A percentile compares a stretch with the other conserved stretches of the same genome.
Evolutionary conservation across 2,797 vertebrate genomes (phyloP).

Genomic region (Crocidura indochinensis): DNA sequence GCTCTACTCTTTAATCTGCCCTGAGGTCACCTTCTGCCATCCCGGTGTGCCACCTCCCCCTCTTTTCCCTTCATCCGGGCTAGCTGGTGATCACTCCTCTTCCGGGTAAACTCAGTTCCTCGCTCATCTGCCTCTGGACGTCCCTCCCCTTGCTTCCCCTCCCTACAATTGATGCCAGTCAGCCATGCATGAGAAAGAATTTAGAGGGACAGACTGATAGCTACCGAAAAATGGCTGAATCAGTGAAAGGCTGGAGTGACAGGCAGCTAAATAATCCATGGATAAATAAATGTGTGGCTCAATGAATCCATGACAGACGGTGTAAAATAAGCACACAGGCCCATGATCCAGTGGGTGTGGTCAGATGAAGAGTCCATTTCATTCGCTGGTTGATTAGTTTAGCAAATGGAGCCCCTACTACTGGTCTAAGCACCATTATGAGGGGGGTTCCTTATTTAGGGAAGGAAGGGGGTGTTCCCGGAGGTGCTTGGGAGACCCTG

Average conservation of each 20-base stretch:
- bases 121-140: background rate
- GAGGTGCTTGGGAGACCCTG: no score
- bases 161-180: background rate
- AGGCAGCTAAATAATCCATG: background rate
- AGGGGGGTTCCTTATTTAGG: no score
- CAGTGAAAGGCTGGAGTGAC: background rate
- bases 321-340: background rate
- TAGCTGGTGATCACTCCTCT: background rate
- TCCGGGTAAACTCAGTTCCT: background rate
- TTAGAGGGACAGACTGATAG: background rate
- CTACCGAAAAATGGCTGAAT: background rate
- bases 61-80: background rate
- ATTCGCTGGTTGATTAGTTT: slow-evolving; percentile 10
- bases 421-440: background rate
- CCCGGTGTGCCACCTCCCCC: background rate
- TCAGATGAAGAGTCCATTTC: slow-evolving; percentile 1
- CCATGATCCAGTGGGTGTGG: background rate
- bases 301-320: background rate
- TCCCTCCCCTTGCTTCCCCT: background rate
- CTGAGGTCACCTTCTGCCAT: background rate
- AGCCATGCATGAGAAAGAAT: slow-evolving; percentile 26
- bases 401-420: background rate
- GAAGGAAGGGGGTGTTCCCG: no score
- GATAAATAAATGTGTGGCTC: background rate
- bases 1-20: background rate